Conservation (phyloP, 2,113 vertebrate genomes). For the Sceloporus tristichus region DNA sequence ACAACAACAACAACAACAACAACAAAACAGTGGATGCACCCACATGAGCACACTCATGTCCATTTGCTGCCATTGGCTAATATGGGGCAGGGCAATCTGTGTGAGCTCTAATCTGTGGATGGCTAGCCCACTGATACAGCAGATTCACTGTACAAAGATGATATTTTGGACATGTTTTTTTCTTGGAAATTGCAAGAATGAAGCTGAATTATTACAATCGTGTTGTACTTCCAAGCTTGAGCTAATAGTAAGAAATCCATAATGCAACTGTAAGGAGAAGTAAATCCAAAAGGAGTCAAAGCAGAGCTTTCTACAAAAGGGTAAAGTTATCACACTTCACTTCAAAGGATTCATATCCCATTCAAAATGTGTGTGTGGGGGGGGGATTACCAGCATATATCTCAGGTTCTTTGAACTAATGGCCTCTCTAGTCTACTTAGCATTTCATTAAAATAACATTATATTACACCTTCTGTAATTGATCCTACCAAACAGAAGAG, state of each 20-base stretch:
- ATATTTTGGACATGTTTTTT: neutral
- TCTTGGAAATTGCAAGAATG: neutral
- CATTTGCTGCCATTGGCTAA: too few species aligned
- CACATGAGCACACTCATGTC: too few species aligned
- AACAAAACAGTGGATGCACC: too few species aligned
- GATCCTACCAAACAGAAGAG: constrained; percentile 35
- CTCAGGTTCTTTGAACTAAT: constrained; percentile 34
- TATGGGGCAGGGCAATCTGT: too few species aligned
- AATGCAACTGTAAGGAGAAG: neutral
- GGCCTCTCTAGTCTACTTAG: constrained; percentile 29
- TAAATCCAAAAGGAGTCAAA: constrained; percentile 47
- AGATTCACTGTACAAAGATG: neutral
- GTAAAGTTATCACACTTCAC: constrained; percentile 38
- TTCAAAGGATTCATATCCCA: constrained; percentile 49
- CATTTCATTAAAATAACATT: constrained; percentile 44
- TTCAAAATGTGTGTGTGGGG: constrained; percentile 18
- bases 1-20: too few species aligned
- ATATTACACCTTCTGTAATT: constrained; percentile 31
- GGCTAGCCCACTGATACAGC: too few species aligned
- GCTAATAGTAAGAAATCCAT: constrained; percentile 34
- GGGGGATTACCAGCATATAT: constrained; percentile 28
- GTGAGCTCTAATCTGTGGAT: too few species aligned
- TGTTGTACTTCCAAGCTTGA: neutral
- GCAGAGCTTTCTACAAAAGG: constrained; percentile 36
- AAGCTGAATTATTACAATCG: constrained; percentile 9